These are phyloP conservation scores for Linepithema humile DNA, from an alignment of 1,140 invertebrate genomes.

Conservation along the genomic window DNA sequence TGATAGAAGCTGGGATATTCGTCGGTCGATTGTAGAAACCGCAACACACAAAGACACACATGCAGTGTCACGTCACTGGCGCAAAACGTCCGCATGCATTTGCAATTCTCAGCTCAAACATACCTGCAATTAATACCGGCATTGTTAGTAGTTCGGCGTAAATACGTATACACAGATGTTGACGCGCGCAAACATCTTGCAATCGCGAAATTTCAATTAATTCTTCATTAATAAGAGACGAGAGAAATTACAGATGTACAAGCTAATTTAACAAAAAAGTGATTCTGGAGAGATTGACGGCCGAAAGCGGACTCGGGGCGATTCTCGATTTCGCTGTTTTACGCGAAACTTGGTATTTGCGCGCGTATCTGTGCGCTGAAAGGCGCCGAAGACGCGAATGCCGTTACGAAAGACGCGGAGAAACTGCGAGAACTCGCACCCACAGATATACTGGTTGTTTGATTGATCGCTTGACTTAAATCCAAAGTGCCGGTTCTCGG, in stretches of 20 bases:
- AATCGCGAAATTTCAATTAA: conserved; percentile 30
- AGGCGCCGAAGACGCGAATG: background rate
- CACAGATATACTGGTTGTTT: conserved; percentile 37
- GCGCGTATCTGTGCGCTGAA: background rate
- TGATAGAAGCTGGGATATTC: background rate
- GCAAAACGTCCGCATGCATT: conserved; percentile 24
- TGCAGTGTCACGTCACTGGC: background rate
- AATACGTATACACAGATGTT: background rate
- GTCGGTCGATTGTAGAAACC: background rate
- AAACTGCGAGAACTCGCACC: background rate
- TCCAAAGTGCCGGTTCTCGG: conserved; percentile 32
- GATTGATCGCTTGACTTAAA: conserved; percentile 63
- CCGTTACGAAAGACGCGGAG: background rate
- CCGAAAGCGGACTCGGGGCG: background rate
- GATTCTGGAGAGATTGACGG: background rate
- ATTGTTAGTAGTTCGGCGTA: background rate
- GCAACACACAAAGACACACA: background rate
- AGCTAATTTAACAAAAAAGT: background rate
- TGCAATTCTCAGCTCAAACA: conserved; percentile 52
- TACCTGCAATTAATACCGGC: conserved; percentile 34
- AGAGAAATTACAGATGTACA: background rate
- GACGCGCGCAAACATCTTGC: background rate
- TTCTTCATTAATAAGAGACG: conserved; percentile 15
- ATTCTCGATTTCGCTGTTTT: background rate
- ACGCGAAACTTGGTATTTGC: background rate